Base-by-base conservation (phyloP, 1,140 invertebrate genomes). In the Acyrthosiphon pisum region DNA sequence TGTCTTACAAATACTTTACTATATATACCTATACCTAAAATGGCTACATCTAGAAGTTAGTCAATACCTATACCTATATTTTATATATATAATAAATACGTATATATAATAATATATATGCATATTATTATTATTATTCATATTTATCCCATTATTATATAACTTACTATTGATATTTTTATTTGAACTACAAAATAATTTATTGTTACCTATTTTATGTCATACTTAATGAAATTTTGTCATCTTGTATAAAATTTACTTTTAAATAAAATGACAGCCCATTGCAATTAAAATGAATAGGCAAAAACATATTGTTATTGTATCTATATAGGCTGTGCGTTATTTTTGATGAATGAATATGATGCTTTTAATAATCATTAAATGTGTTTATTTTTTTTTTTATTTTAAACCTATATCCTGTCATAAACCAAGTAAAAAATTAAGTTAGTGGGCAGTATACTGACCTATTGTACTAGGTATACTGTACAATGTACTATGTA, bases 331-430 rank as follows among this genome's bases (percentile, higher is more conserved):
- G 81, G 91, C 81, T 93, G 91, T 93, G 81, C 81, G 48, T 93
- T 93, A 93, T 93, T 83, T 83, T 93, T 84, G 89, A 93, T 93
- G 91, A 93, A 93, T 93, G 81, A 93, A 93, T 91, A 48, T 86
- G 81, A 93, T 84, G 91, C 91, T 93, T 93, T 93, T 56, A 93
- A 83, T 76, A 93, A 84, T 91, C 41, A 93, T 35, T 93, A 86
- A 89, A 56, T 56, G 35, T 89, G 50, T 89, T 56, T 41, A 30
- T 89, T 89, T 89, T 14, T 89, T 89, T 87, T 26, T 41, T 41
- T 41, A 37, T 37, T 41, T 88, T 50, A 9, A 37, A 9, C 46
- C 87, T 53, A 35, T 88, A n/a, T 86, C 84, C 26, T 86, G 6
- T 37, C 35, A 88, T 90, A 6, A 50, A 48, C 60, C 30, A 7